Evolutionary conservation across 2,797 vertebrate species (phyloP).

Genomic region (Phrynocephalus guinanensis): DNA sequence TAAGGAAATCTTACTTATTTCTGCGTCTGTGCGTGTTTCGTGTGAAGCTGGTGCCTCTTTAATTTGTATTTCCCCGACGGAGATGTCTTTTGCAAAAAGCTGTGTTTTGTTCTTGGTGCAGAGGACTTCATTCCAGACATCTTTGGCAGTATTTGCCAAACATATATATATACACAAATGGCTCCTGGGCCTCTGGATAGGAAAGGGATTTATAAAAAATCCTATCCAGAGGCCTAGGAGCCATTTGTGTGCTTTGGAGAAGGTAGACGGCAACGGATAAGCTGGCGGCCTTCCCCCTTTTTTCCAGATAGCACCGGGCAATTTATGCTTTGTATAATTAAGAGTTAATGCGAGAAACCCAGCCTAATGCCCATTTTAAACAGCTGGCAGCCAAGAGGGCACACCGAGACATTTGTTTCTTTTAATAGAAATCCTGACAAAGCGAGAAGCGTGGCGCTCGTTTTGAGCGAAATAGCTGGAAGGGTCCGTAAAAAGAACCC

Average conservation of each 20-base stretch:
- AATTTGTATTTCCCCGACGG: background rate
- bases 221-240: background rate
- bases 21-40: constrained; percentile 13
- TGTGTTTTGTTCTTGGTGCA: fast-evolving
- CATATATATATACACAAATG: too few relatives aligned
- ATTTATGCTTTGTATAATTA: constrained; percentile 16
- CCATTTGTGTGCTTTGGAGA: background rate
- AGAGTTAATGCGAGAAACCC: constrained; percentile 14
- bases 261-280: too few relatives aligned
- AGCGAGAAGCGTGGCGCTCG: background rate
- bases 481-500: constrained; percentile 19
- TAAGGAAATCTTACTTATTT: too few relatives aligned
- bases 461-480: background rate
- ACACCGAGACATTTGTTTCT: background rate
- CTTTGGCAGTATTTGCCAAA: background rate
- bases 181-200: too few relatives aligned
- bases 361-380: constrained; percentile 20
- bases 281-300: background rate
- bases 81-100: constrained; percentile 17
- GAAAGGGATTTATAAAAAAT: too few relatives aligned
- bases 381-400: background rate
- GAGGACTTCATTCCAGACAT: background rate
- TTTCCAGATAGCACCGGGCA: background rate
- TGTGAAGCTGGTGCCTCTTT: constrained; percentile 45
- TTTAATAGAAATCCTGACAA: constrained; percentile 19